Conservation (phyloP, 2,888 invertebrate species). For the Drosophila anomelani region DNA sequence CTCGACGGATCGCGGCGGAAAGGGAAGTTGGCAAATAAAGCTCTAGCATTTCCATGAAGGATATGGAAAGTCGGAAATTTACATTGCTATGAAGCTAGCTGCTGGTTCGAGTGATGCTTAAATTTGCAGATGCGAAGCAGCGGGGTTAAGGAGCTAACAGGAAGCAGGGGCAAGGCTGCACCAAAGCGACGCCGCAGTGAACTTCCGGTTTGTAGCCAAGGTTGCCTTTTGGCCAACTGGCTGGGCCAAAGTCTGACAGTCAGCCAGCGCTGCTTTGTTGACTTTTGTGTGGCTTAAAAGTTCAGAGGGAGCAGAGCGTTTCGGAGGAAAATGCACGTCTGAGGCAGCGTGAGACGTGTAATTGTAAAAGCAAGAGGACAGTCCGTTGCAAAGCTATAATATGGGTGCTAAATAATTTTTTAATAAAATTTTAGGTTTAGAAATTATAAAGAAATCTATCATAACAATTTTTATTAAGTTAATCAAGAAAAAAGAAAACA, state of each 20-base stretch:
- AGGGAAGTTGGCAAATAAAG: conserved; percentile 47
- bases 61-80: conserved; percentile 42
- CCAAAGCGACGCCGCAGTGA: conserved; percentile 56
- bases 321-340: not conserved
- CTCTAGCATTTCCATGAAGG: conserved; percentile 26
- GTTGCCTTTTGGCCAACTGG: conserved; percentile 57
- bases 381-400: conserved; percentile 12
- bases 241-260: conserved; percentile 33
- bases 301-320: conserved; percentile 1
- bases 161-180: conserved; percentile 30
- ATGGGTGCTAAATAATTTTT: too few relatives aligned
- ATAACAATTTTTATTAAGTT: not conserved
- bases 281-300: conserved; percentile 29
- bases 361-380: conserved; percentile 19
- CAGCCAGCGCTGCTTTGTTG: conserved; percentile 29
- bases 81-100: conserved; percentile 36
- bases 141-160: not conserved
- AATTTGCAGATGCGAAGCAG: not conserved
- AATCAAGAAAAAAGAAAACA: not conserved
- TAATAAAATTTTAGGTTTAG: not conserved
- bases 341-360: conserved; percentile 26
- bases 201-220: conserved; percentile 75
- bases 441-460: not conserved
- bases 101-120: conserved; percentile 34
- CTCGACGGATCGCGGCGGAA: conserved; percentile 14